Conservation (phyloP, 2,113 vertebrate species). For the Vanacampus margaritifer region DNA sequence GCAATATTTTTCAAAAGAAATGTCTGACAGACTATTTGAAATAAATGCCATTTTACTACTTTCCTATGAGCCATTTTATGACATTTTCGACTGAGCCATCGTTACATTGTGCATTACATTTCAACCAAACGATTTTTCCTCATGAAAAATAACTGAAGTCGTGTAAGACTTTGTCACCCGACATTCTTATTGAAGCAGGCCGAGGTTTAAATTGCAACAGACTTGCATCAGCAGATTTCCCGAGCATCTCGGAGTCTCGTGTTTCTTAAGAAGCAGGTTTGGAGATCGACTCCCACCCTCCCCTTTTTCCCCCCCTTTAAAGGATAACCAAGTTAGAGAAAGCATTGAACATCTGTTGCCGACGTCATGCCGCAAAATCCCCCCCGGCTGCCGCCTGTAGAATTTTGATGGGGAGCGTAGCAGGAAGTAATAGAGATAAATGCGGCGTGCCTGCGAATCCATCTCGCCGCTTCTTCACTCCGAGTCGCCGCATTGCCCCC, state of each 20-base stretch:
- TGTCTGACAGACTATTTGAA: too few species aligned
- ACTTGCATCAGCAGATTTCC: slow-evolving; percentile 22
- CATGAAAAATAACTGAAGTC: background rate
- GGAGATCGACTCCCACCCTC: slow-evolving; percentile 10
- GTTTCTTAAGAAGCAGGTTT: slow-evolving; percentile 19
- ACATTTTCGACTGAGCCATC: too few species aligned
- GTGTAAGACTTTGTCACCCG: background rate
- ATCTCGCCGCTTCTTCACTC: slow-evolving; percentile 43
- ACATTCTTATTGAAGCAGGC: background rate
- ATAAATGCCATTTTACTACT: too few species aligned
- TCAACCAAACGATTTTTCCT: background rate
- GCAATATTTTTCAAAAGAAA: background rate
- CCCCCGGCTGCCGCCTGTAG: slow-evolving; percentile 42
- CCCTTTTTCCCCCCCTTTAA: slow-evolving; percentile 5
- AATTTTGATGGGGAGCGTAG: slow-evolving; percentile 54
- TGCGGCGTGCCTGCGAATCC: slow-evolving; percentile 42
- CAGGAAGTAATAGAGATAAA: slow-evolving; percentile 61
- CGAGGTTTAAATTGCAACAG: slow-evolving; percentile 7
- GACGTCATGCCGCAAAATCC: slow-evolving; percentile 44
- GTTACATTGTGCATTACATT: too few species aligned
- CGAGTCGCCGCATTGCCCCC: slow-evolving; percentile 36
- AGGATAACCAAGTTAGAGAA: slow-evolving; percentile 35
- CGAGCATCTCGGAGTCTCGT: slow-evolving; percentile 12
- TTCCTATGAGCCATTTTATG: too few species aligned
- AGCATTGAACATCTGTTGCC: slow-evolving; percentile 45